These are phyloP conservation scores for Drosophila seguyi DNA, from an alignment of 1,140 invertebrate species.

Conservation along the genomic window DNA sequence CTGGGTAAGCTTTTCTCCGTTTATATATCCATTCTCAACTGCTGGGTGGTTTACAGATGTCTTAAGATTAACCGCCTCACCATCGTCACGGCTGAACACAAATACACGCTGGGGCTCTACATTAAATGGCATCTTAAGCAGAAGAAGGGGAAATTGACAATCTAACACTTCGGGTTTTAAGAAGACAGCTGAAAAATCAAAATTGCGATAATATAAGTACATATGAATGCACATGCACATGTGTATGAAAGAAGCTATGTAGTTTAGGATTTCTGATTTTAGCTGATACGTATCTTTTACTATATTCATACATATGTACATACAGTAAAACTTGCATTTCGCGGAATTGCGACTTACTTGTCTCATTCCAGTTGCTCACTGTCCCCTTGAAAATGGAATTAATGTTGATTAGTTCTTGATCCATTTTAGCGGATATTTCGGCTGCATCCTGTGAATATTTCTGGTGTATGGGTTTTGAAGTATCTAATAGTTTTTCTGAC, in stretches of 20 bases:
- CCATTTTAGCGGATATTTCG: conserved; percentile 8
- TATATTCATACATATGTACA: neutral
- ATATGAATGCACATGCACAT: neutral
- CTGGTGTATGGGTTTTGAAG: neutral
- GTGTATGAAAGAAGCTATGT: neutral
- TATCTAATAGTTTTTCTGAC: neutral
- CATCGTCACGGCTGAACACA: too few species aligned
- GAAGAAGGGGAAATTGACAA: neutral
- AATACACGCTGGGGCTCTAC: conserved; percentile 1
- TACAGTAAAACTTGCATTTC: neutral
- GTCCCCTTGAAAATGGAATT: conserved; percentile 24
- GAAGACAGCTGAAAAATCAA: neutral
- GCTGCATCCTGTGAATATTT: neutral
- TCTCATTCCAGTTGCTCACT: conserved; percentile 7
- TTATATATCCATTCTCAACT: conserved; percentile 3
- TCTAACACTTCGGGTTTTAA: neutral
- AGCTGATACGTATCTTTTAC: neutral
- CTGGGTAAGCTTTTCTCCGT: neutral
- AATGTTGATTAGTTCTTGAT: conserved; percentile 1
- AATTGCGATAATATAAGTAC: neutral
- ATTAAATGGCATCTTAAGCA: conserved; percentile 5
- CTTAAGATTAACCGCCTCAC: neutral
- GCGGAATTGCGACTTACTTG: conserved; percentile 7
- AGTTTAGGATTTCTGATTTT: neutral
- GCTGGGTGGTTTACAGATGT: conserved; percentile 6